These are phyloP conservation scores for Sarcophaga variegata DNA, from an alignment of 2,888 invertebrate genomes.

Conservation along the genomic window DNA sequence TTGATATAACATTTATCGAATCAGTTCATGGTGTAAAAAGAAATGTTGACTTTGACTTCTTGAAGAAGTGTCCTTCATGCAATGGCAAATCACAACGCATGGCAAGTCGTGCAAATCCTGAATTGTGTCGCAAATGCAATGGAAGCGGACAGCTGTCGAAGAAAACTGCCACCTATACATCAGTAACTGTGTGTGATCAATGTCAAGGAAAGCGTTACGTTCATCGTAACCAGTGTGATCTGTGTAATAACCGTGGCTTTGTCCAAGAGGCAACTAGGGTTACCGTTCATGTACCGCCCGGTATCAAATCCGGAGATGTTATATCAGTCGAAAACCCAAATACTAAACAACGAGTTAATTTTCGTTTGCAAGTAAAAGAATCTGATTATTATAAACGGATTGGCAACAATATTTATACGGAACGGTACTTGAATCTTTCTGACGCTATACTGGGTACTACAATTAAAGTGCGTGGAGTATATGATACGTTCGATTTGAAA, in stretches of 20 bases:
- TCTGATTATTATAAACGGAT: slow-evolving; percentile 77
- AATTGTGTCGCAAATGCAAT: slow-evolving; percentile 78
- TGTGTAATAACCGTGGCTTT: slow-evolving; percentile 77
- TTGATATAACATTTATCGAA: slow-evolving; percentile 77
- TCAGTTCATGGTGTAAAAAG: slow-evolving; percentile 78
- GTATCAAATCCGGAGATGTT: slow-evolving; percentile 76
- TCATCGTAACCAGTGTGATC: slow-evolving; percentile 76
- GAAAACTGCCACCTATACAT: slow-evolving; percentile 73
- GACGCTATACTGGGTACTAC: slow-evolving; percentile 79
- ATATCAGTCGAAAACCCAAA: slow-evolving; percentile 75
- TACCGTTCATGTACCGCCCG: slow-evolving; percentile 76
- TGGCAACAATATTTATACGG: slow-evolving; percentile 77
- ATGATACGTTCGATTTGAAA: slow-evolving; percentile 76
- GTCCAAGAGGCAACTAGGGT: slow-evolving; percentile 73
- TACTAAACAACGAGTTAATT: slow-evolving; percentile 75
- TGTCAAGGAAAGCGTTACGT: slow-evolving; percentile 78
- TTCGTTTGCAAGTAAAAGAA: slow-evolving; percentile 74
- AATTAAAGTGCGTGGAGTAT: slow-evolving; percentile 77
- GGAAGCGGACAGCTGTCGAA: slow-evolving; percentile 77
- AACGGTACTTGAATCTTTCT: slow-evolving; percentile 76
- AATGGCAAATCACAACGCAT: slow-evolving; percentile 75
- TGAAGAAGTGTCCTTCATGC: slow-evolving; percentile 77
- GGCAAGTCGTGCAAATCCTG: slow-evolving; percentile 73
- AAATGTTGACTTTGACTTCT: slow-evolving; percentile 74
- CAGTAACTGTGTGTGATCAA: slow-evolving; percentile 73